Base-by-base conservation (phyloP, 2,113 vertebrate genomes). In the Rhynchomys soricoides region DNA sequence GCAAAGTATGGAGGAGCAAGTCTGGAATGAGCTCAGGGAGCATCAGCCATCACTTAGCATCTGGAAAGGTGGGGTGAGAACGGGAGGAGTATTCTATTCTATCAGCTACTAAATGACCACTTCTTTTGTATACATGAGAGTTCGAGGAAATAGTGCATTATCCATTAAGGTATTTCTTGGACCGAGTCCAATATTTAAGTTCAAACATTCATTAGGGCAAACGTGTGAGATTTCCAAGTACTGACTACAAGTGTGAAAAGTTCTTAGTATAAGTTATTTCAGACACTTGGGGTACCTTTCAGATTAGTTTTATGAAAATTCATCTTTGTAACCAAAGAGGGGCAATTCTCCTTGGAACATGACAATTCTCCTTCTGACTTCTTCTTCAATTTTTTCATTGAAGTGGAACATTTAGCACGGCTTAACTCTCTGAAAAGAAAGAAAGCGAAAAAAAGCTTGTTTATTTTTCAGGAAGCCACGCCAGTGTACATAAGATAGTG, bases 1-100 rank as follows among this genome's bases (percentile, higher is more conserved):
- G 98, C 97, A 98, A 98, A 98, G 98, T 98, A 98, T 98, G 98
- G 97, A 86, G 86, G 97, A n/a, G 95, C 97, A 98, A 98, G 95
- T 95, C 93, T 98, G 96, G 85, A 98, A 98, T 94, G 90, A 98
- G 86, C 96, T 98, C 94, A 98, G 40, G 75, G 91, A 59, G 96
- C 91, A 94, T 85, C 95, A 94, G 64, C 97, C 19, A 70, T 81
- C 85, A n/a, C 93, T 95, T 92, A 96, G 90, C 94, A 91, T 92
- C 81, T 92, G 26, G 31, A 68, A 91, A 93, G 87, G 43, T 5
- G 68, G 92, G 52, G 62, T 19, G 73, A 75, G 88, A 82, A 2
- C 77, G 21, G 70, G 7, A 40, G n/a, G 8, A 19, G 2, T 21
- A 94, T 48, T 97, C 91, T 97, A 97, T 96, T 96, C 91, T 19